phyloP scores from a whole-genome alignment of 2,888 invertebrate species.

The Orthonychiurus folsomi region DNA sequence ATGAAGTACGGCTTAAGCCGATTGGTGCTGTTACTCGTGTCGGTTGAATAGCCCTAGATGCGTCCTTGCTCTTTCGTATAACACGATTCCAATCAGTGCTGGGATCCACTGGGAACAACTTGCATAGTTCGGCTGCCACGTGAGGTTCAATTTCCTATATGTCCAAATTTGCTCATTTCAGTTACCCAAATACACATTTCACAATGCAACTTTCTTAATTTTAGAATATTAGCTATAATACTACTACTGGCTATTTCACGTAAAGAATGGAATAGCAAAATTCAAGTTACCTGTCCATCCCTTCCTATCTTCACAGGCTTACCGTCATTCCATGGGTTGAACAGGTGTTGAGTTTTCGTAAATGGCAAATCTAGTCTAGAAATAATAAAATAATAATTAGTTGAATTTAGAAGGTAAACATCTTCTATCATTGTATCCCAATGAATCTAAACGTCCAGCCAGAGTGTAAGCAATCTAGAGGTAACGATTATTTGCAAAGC shows the following conservation, averaged over 20 bases:
- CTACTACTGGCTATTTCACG: no score
- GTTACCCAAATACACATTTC: no score
- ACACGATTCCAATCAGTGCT: slow-evolving; percentile 80
- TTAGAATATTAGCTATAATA: no score
- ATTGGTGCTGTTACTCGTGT: slow-evolving; percentile 50
- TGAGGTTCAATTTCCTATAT: slow-evolving; percentile 88
- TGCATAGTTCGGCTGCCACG: slow-evolving; percentile 86
- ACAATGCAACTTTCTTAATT: no score
- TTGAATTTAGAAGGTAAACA: slow-evolving; percentile 12
- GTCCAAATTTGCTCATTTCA: neutral
- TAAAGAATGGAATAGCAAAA: no score
- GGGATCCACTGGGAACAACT: slow-evolving; percentile 87
- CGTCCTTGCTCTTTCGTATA: slow-evolving; percentile 73
- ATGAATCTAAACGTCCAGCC: neutral
- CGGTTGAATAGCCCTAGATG: slow-evolving; percentile 56
- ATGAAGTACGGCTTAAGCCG: slow-evolving; percentile 42
- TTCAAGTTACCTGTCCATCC: slow-evolving; percentile 66
- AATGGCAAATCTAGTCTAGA: slow-evolving; percentile 80
- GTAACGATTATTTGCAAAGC: no score
- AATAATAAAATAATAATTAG: slow-evolving; percentile 16
- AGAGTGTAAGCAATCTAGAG: neutral
- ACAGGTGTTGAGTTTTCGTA: slow-evolving; percentile 79
- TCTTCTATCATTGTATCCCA: no score
- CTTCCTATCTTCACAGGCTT: slow-evolving; percentile 98
- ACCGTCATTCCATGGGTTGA: slow-evolving; percentile 96